Base-by-base conservation (phyloP, 2,888 invertebrate genomes). In the Autographa pulchrina region DNA sequence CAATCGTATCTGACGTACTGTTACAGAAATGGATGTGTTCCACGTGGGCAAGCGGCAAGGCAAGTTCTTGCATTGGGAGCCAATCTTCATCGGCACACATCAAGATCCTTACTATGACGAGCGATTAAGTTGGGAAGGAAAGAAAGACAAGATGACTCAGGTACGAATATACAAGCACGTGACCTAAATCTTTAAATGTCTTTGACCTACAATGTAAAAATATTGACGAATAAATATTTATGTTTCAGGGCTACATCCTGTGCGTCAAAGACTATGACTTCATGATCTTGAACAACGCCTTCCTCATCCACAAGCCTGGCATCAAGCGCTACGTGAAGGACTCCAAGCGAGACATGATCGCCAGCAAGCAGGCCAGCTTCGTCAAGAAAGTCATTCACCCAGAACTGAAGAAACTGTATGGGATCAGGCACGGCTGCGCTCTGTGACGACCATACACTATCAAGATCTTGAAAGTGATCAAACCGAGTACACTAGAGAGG, bases 131-230 rank as follows among this genome's bases (percentile, higher is more conserved):
- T 99, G 99, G 99, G 99, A 99, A 90, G 99, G 99, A 59, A 98
- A 98, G 93, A 98, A 98, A 92, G 99, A 99, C 93, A 99, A 99
- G 96, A 99, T 99, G 99, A 98, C 98, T 74, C 99, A 99, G 97
- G 99, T 98, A 91, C 61, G 20, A 58, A 25, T 56, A 20, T 14
- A 20, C 1, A 25, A 11, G n/a, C 7, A 54, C 20, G 11, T n/a
- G n/a, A n/a, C 16, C 48, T 43, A 43, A 16, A 43, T 43, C 16
- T 11, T n/a, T 18, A 52, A 54, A 9, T 18, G 20, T 14, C 20
- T 13, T 11, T 56, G 13, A 56, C 20, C 20, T n/a, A 48, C n/a
- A 48, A n/a, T n/a, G 0, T 48, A n/a, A 48, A 16, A n/a, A 48
- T 35, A n/a, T 60, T 35, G 16, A 31, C 16, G 9, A 0, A 16